These are phyloP conservation scores for Artibeus jamaicensis DNA, from an alignment of 2,797 vertebrate species.

Conservation along the genomic window DNA sequence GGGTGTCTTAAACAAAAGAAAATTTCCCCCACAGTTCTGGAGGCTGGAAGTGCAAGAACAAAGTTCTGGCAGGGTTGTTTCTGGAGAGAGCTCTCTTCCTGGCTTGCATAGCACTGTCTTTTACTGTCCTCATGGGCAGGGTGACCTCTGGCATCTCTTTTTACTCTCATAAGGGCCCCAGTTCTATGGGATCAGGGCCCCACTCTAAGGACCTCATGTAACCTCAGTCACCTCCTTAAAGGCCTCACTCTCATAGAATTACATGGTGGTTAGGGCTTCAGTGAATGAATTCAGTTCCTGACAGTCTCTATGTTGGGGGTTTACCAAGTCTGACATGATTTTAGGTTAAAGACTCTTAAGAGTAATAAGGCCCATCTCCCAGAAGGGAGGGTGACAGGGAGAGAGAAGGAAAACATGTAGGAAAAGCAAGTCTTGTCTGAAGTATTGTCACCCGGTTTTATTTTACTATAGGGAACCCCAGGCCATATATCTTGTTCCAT, in stretches of 20 bases:
- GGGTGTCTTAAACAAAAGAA: background rate
- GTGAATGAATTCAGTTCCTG: background rate
- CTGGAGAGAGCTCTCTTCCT: background rate
- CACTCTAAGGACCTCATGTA: background rate
- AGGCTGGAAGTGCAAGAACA: background rate
- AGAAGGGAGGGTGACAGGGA: background rate
- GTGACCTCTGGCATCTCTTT: background rate
- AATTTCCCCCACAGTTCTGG: background rate
- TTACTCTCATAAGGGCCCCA: background rate
- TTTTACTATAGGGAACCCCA: background rate
- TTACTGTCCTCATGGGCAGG: background rate
- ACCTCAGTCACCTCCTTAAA: background rate
- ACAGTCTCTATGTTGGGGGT: background rate
- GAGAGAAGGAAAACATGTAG: background rate
- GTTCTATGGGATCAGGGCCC: background rate
- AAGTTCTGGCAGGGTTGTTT: background rate
- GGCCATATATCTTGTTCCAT: background rate
- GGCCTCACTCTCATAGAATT: background rate
- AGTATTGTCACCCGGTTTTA: background rate
- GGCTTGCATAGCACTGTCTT: background rate
- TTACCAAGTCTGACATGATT: background rate
- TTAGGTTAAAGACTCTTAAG: background rate
- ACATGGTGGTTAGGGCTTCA: background rate
- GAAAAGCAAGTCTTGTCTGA: background rate
- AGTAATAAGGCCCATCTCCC: background rate